Conservation (phyloP, 1,140 invertebrate species). For the Tachypleus tridentatus region DNA sequence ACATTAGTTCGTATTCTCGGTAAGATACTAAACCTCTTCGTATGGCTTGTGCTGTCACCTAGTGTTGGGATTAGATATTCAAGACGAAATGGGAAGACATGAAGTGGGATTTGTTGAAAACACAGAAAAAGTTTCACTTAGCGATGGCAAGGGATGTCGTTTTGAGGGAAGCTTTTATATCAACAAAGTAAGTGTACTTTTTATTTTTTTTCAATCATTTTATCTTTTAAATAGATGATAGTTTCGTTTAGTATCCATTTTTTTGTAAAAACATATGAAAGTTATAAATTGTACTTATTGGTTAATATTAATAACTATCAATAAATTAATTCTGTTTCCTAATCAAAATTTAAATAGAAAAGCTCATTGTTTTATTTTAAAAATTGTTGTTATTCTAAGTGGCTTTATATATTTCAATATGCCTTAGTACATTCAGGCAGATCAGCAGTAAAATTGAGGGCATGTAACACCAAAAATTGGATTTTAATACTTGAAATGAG, state of each 20-base stretch:
- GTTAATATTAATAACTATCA: too few species aligned
- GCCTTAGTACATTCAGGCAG: neutral
- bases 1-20: too few species aligned
- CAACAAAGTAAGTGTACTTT: slow-evolving; percentile 39
- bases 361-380: neutral
- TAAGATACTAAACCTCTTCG: too few species aligned
- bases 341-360: too few species aligned
- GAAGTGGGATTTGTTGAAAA: slow-evolving; percentile 51
- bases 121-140: slow-evolving; percentile 40
- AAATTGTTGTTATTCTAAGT: neutral
- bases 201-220: slow-evolving; percentile 15
- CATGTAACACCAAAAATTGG: too few species aligned
- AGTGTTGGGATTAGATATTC: slow-evolving; percentile 49
- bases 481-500: too few species aligned
- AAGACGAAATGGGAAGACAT: slow-evolving; percentile 51
- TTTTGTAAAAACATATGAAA: neutral
- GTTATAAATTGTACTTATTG: too few species aligned
- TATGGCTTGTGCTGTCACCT: neutral
- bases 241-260: neutral
- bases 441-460: too few species aligned
- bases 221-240: slow-evolving; percentile 12
- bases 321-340: too few species aligned
- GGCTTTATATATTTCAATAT: slow-evolving; percentile 2
- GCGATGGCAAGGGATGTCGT: slow-evolving; percentile 38
- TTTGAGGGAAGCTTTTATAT: slow-evolving; percentile 46